phyloP scores from a whole-genome alignment of 2,888 invertebrate species.

The Agrypnus murinus region DNA sequence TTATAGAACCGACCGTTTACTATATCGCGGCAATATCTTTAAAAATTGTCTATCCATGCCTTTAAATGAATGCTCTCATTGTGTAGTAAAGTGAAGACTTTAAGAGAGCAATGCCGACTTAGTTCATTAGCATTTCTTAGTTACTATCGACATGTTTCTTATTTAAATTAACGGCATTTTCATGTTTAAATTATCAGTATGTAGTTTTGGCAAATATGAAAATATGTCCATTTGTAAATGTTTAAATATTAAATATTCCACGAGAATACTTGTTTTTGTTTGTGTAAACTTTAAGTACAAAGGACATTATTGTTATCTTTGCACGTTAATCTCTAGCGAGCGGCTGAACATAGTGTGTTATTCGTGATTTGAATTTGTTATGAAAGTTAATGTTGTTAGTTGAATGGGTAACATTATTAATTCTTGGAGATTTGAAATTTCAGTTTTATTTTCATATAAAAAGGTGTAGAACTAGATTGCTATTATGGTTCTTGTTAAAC shows the following conservation, averaged over 20 bases:
- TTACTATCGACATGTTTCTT: conserved; percentile 15
- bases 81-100: conserved; percentile 3
- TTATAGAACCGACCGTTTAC: conserved; percentile 9
- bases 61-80: conserved; percentile 11
- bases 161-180: background rate
- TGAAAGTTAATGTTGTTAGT: no score
- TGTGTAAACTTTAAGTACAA: background rate
- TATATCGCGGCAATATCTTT: conserved; percentile 15
- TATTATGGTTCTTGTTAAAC: no score
- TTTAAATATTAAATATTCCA: no score
- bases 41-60: conserved; percentile 8
- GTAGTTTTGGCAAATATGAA: no score
- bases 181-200: no score
- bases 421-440: no score
- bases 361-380: conserved; percentile 10
- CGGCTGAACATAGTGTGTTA: background rate
- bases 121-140: conserved; percentile 22
- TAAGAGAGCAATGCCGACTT: conserved; percentile 12
- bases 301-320: conserved; percentile 4
- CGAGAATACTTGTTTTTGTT: background rate
- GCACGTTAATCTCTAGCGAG: conserved; percentile 12
- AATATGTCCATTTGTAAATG: no score
- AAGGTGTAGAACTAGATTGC: no score
- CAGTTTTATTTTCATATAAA: no score
- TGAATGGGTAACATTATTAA: no score